A percentile compares a stretch with the other conserved stretches of the same genome.
These are phyloP conservation scores for Meteorus cinctellus DNA, from an alignment of 2,888 invertebrate species.

Conservation along the genomic window DNA sequence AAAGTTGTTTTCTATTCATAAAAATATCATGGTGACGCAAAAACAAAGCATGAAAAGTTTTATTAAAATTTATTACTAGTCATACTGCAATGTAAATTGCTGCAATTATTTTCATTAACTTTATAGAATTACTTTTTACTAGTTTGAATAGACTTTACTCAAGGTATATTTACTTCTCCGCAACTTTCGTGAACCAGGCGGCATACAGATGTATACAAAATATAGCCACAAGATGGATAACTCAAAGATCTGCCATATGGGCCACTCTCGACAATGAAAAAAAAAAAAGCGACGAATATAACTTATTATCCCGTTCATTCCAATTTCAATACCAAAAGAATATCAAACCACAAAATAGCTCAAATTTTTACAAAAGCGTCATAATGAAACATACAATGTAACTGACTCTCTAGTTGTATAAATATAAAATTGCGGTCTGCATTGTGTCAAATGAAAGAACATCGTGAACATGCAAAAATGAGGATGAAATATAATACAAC, in stretches of 20 bases:
- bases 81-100: not conserved
- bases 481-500: not conserved
- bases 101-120: no score
- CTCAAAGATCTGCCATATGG: no score
- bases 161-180: not conserved
- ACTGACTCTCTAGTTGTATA: not conserved
- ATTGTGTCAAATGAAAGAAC: constrained; percentile 7
- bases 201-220: no score
- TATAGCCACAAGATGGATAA: not conserved
- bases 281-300: not conserved
- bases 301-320: not conserved
- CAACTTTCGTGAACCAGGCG: not conserved
- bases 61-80: not conserved
- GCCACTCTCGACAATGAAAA: not conserved
- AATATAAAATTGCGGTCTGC: not conserved
- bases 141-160: not conserved
- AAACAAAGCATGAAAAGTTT: constrained; percentile 13
- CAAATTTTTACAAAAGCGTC: constrained; percentile 1
- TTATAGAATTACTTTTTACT: not conserved
- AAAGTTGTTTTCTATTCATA: constrained; percentile 25
- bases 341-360: not conserved
- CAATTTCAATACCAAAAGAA: not conserved
- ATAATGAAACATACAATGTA: not conserved
- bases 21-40: not conserved
- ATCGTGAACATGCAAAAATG: not conserved